Conservation (phyloP, 2,113 vertebrate species). For the Oncorhynchus nerka region DNA sequence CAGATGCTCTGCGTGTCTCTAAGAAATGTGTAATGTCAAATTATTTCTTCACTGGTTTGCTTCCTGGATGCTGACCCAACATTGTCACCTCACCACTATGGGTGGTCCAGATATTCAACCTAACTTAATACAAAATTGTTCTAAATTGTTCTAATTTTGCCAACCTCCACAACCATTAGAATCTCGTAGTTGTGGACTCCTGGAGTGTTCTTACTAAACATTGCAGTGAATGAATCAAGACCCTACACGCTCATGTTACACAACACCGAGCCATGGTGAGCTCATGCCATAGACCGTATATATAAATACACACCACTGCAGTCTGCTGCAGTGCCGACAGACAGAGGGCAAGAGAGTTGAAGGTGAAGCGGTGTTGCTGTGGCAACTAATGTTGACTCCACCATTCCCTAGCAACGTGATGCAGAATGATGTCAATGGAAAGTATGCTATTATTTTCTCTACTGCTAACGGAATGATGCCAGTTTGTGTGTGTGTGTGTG, state of each 20-base stretch:
- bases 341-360: slow-evolving; percentile 69
- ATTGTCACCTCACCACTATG: too few relatives aligned
- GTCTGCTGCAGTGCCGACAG: slow-evolving; percentile 23
- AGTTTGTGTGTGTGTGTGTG: slow-evolving; percentile 46
- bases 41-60: background rate
- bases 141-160: background rate
- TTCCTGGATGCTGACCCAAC: background rate
- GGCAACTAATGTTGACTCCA: slow-evolving; percentile 81
- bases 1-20: background rate
- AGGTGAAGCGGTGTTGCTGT: slow-evolving; percentile 81
- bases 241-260: slow-evolving; percentile 49
- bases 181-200: background rate
- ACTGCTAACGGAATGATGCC: slow-evolving; percentile 63
- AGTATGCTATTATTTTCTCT: slow-evolving; percentile 59
- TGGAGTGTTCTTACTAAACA: background rate
- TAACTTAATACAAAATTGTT: background rate
- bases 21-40: background rate
- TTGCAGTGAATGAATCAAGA: slow-evolving; percentile 53
- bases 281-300: background rate
- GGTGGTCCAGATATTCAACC: too few relatives aligned
- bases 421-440: slow-evolving; percentile 78
- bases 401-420: slow-evolving; percentile 77
- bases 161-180: background rate
- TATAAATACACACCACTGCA: slow-evolving; percentile 5
- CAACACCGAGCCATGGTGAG: slow-evolving; percentile 36